Conservation (phyloP, 2,888 invertebrate species). For the Rhopalosiphum nymphaeae region DNA sequence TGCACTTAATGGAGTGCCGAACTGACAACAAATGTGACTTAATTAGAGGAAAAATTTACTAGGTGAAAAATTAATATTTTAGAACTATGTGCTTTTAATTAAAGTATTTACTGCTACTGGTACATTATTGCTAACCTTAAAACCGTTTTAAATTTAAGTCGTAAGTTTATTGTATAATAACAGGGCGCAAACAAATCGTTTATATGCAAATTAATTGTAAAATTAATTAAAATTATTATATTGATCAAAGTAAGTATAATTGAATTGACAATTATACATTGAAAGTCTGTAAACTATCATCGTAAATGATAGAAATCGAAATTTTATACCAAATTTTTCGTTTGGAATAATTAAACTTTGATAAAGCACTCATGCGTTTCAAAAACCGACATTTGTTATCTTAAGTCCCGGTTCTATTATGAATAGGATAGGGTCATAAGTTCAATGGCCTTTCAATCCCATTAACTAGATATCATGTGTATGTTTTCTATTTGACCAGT, state of each 20-base stretch:
- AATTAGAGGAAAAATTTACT: background rate
- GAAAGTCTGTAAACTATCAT: background rate
- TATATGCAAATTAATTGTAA: background rate
- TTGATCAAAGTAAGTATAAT: background rate
- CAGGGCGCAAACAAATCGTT: background rate
- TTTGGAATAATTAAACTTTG: slow-evolving; percentile 35
- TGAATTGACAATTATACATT: background rate
- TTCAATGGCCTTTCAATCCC: slow-evolving; percentile 60
- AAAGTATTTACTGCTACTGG: background rate
- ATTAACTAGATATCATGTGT: slow-evolving; percentile 51
- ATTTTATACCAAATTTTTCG: background rate
- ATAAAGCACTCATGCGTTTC: slow-evolving; percentile 16
- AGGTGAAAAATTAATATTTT: background rate
- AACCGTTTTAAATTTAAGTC: background rate
- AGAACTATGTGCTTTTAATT: background rate
- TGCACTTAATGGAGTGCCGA: background rate
- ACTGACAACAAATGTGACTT: background rate
- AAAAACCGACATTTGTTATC: slow-evolving; percentile 59
- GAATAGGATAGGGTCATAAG: slow-evolving; percentile 57
- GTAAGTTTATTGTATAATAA: background rate
- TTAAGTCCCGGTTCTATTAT: slow-evolving; percentile 45
- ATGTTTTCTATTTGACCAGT: slow-evolving; percentile 52
- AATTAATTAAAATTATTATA: background rate
- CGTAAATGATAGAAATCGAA: background rate
- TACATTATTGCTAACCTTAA: background rate